phyloP scores from a whole-genome alignment of 2,797 vertebrate species.

The Coendou prehensilis region DNA sequence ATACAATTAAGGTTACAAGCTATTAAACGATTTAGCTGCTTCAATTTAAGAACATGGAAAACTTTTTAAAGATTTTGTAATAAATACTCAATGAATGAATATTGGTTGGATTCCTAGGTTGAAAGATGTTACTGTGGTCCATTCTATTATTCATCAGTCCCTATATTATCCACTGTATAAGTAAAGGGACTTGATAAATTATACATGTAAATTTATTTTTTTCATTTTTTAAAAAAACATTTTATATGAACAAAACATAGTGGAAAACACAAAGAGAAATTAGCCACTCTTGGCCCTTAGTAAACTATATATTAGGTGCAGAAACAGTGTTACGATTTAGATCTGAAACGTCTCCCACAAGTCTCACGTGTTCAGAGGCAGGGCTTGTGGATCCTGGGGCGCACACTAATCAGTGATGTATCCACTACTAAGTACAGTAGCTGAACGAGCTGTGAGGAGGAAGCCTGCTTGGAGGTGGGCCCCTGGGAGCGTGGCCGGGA shows the following conservation, averaged over 20 bases:
- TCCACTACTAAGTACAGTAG: neutral
- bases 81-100: constrained; percentile 11
- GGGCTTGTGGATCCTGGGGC: neutral
- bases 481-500: neutral
- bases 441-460: neutral
- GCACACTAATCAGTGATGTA: neutral
- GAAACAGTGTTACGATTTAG: neutral
- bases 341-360: neutral
- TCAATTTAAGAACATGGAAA: constrained; percentile 5
- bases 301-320: neutral
- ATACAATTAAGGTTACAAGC: constrained; percentile 21
- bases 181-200: neutral
- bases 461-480: neutral
- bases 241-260: neutral
- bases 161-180: neutral
- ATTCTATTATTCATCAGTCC: neutral
- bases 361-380: neutral
- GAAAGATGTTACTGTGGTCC: neutral
- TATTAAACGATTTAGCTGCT: constrained; percentile 48
- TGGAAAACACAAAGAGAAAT: neutral
- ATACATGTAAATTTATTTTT: neutral
- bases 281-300: neutral
- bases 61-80: constrained; percentile 10
- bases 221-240: neutral
- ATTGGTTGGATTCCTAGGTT: neutral